Percentiles rank a stretch among this genome's conserved stretches.
Conservation (phyloP, 2,113 vertebrate species). For the Plecturocebus donacophilus region DNA sequence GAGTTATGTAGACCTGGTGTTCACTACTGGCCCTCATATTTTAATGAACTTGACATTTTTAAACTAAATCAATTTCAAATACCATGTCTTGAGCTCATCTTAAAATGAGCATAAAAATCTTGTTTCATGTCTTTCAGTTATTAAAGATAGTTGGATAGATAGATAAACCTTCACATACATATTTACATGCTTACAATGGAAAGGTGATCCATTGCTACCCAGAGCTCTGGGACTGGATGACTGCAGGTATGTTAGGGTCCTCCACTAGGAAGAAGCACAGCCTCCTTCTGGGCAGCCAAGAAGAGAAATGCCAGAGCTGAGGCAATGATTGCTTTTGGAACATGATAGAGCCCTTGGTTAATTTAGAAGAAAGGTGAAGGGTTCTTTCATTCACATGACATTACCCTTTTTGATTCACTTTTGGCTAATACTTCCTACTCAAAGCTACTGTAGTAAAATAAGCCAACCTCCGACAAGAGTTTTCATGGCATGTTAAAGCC, state of each 20-base stretch:
- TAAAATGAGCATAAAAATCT: neutral
- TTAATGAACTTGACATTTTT: neutral
- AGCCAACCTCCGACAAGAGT: neutral
- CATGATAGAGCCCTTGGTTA: neutral
- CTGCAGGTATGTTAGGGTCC: neutral
- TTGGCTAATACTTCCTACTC: neutral
- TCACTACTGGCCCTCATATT: neutral
- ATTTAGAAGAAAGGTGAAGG: neutral
- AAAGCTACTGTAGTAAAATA: neutral
- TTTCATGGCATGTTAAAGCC: neutral
- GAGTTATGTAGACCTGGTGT: neutral
- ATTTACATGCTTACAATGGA: neutral
- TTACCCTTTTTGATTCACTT: neutral
- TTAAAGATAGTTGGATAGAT: neutral
- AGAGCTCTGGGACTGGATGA: neutral
- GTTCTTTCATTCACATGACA: neutral
- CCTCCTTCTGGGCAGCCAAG: neutral
- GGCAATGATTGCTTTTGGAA: neutral
- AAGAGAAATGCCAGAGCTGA: neutral
- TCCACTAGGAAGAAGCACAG: neutral
- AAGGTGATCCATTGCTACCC: neutral
- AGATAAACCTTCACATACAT: neutral
- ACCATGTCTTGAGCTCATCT: neutral
- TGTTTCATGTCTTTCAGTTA: neutral
- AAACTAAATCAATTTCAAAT: conserved; percentile 38